Percentiles rank a stretch among this genome's conserved stretches.
These are phyloP conservation scores for Tachina lurida DNA, from an alignment of 2,888 invertebrate species.

Conservation along the genomic window DNA sequence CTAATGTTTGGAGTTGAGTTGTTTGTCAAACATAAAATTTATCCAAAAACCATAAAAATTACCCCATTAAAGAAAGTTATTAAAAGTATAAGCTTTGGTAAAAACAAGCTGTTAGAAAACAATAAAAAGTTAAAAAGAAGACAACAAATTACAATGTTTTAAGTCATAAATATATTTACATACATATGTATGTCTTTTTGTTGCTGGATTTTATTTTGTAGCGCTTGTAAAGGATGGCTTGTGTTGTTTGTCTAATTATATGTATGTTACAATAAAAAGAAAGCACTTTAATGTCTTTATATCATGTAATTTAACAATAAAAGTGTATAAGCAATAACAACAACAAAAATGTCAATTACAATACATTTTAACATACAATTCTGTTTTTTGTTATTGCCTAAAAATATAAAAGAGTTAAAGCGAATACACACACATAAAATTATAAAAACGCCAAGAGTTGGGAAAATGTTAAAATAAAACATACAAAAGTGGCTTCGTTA, in stretches of 20 bases:
- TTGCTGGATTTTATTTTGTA: neutral
- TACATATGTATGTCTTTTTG: neutral
- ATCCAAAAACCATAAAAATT: neutral
- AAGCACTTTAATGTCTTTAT: constrained; percentile 58
- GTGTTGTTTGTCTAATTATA: constrained; percentile 49
- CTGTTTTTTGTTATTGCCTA: constrained; percentile 10
- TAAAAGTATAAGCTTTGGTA: neutral
- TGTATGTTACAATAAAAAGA: neutral
- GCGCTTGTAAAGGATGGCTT: neutral
- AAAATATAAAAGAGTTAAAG: neutral
- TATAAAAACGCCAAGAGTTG: neutral
- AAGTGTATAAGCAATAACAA: constrained; percentile 34
- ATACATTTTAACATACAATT: constrained; percentile 1
- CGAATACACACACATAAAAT: constrained; percentile 18
- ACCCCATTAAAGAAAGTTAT: neutral
- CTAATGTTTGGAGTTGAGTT: too few species aligned
- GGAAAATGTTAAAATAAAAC: constrained; percentile 6
- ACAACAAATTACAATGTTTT: neutral
- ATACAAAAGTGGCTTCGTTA: constrained; percentile 50
- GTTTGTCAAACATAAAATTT: too few species aligned
- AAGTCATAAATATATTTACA: too few species aligned
- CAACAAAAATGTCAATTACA: constrained; percentile 7
- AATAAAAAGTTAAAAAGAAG: neutral
- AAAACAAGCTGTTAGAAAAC: neutral
- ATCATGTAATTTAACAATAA: constrained; percentile 58